Base-by-base conservation (phyloP, 2,888 invertebrate genomes). In the Drepanosiphum platanoidis region DNA sequence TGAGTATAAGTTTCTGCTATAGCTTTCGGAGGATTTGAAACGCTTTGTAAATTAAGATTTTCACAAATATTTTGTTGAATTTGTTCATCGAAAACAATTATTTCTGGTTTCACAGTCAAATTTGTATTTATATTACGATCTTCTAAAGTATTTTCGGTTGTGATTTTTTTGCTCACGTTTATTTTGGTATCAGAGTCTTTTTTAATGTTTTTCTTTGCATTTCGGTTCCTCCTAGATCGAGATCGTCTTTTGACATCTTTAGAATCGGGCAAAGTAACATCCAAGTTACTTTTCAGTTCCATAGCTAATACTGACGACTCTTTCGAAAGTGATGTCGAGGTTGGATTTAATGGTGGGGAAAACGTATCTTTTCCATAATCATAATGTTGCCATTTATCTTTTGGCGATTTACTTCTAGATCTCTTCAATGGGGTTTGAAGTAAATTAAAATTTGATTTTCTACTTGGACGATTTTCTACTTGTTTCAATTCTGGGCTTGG, bases 21-120 rank as follows among this genome's bases (percentile, higher is more conserved):
- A 7, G n/a, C 0, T n/a, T n/a, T n/a, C n/a, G n/a, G n/a, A 34
- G 32, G 22, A 5, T 8, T 32, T 42, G 1, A 42, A 13, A 1
- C 8, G 15, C 18, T 15, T 30, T 42, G 42, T 7, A 27, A 39
- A 27, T 13, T 5, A 46, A 46, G 2, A 3, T 75, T 61, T 58
- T 22, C n/a, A 61, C 1, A 27, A 39, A 8, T 39, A 32, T 72
- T 30, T 0, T 27, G 36, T 27, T 52, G n/a, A 7, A 1, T 83
- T 74, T 75, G 74, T 22, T 27, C 18, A 15, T 83, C 46, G 1
- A 46, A 75, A 1, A 83, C 42, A 7, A 83, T 3, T 27, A 83
- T 83, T 74, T 83, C 74, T n/a, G 83, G 83, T 39, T 82, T 71
- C 7, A 30, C 27, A 27, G 42, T n/a, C 1, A 30, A 5, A 9